Base-by-base conservation (phyloP, 2,888 invertebrate species). In the Ligdia adustata region DNA sequence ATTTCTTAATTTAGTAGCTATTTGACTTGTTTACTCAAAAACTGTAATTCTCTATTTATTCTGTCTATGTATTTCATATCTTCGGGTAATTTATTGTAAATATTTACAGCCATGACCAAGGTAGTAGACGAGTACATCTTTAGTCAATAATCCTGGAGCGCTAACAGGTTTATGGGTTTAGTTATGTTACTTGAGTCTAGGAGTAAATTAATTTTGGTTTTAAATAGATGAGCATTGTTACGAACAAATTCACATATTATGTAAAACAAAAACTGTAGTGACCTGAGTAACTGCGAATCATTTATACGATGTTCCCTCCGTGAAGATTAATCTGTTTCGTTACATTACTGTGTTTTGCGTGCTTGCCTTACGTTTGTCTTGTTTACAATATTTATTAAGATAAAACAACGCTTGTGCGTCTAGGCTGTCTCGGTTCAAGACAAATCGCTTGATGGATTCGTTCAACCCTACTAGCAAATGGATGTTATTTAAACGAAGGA, bases 241-340 rank as follows among this genome's bases (percentile, higher is more conserved):
- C n/a, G n/a, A n/a, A n/a, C n/a, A n/a, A n/a, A n/a, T n/a, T n/a
- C n/a, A n/a, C 18, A 18, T 18, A 18, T 4, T 18, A 18, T 6
- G 18, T 18, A 18, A 18, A 18, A 18, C 18, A 18, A 6, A 1
- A 9, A 20, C 13, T 16, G 11, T 1, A 9, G 9, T 4, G 1
- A 11, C n/a, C 1, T 43, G 14, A 27, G 15, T 33, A 22, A 38
- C 32, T 38, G 27, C 9, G 6, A 16, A 16, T 1, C 12, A 3
- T 29, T 31, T 16, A 11, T 16, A n/a, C n/a, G 22, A 12, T 9
- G 24, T 15, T 14, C 0, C 7, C 13, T 46, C 9, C 4, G 7
- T 7, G 29, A 46, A 46, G 34, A 46, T 46, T 22, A 46, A 40
- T 46, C 34, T 39, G 24, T 16, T 46, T 35, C 33, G 29, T 34